Conservation (phyloP, 35 echinoderm and acorn worm genomes). For the Amphiura filiformis region DNA sequence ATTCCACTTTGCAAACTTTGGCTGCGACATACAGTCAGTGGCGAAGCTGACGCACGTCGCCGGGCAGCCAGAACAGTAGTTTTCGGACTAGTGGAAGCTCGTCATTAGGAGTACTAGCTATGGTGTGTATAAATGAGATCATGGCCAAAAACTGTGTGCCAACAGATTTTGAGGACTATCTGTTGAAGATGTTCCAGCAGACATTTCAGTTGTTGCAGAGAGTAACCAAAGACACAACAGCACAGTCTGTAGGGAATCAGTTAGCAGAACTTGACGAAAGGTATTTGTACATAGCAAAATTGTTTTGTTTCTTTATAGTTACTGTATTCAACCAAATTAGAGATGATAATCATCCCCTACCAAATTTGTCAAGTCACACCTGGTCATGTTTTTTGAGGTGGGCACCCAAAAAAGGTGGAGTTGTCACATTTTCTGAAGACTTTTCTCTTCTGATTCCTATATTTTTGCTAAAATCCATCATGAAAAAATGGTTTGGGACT, state of each 20-base stretch:
- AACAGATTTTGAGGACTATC: conserved; percentile 93
- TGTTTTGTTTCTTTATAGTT: neutral
- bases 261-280: conserved; percentile 85
- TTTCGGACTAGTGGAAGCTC: conserved; percentile 94
- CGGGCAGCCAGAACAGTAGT: conserved; percentile 50
- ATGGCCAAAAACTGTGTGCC: conserved; percentile 96
- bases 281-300: conserved; percentile 22
- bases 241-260: conserved; percentile 94
- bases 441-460: no score
- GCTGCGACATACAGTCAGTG: conserved; percentile 94
- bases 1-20: conserved; percentile 98
- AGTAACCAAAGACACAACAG: conserved; percentile 90
- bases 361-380: no score
- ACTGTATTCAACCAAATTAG: no score
- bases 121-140: conserved; percentile 98
- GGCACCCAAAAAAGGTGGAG: no score
- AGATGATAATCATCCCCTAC: no score
- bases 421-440: no score
- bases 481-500: no score
- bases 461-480: no score
- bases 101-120: conserved; percentile 88
- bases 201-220: conserved; percentile 93
- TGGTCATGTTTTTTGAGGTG: no score
- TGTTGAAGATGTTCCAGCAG: conserved; percentile 92
- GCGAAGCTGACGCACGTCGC: conserved; percentile 61